Evolutionary conservation across 2,888 invertebrate genomes (phyloP).

Genomic region (Rotaria sp.): DNA sequence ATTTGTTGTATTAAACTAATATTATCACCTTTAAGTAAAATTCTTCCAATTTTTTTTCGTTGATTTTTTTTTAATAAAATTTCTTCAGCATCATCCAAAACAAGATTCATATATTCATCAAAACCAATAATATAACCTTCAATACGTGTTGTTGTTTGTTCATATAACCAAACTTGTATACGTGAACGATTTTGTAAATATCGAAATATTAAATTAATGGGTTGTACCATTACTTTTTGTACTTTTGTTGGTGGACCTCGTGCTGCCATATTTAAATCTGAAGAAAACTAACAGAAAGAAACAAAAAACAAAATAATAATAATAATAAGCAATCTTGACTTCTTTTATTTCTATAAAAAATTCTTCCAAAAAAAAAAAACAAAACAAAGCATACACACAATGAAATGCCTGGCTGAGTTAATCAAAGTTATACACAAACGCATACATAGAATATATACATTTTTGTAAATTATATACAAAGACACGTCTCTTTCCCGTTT

Average conservation of each 20-base stretch:
- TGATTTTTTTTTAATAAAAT: constrained; percentile 78
- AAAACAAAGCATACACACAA: background rate
- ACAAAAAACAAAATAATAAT: no score
- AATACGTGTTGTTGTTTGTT: constrained; percentile 84
- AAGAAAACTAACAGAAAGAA: no score
- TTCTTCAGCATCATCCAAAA: constrained; percentile 94
- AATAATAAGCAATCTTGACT: background rate
- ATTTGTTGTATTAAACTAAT: constrained; percentile 79
- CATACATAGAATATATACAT: background rate
- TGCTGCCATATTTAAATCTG: constrained; percentile 25
- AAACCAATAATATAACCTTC: constrained; percentile 84
- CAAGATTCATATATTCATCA: constrained; percentile 99
- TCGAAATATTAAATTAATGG: constrained; percentile 76
- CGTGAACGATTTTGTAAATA: constrained; percentile 81
- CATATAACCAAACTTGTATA: constrained; percentile 96
- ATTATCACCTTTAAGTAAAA: constrained; percentile 89
- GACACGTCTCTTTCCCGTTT: background rate
- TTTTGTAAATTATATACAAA: background rate
- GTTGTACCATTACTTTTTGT: constrained; percentile 79
- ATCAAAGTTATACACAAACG: background rate
- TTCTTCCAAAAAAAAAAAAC: background rate
- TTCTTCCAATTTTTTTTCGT: constrained; percentile 59
- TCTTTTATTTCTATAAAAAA: background rate
- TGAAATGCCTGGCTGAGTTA: background rate
- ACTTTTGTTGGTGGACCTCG: constrained; percentile 63